These are phyloP conservation scores for Dexiosoma caninum DNA, from an alignment of 2,888 invertebrate genomes.

Conservation along the genomic window DNA sequence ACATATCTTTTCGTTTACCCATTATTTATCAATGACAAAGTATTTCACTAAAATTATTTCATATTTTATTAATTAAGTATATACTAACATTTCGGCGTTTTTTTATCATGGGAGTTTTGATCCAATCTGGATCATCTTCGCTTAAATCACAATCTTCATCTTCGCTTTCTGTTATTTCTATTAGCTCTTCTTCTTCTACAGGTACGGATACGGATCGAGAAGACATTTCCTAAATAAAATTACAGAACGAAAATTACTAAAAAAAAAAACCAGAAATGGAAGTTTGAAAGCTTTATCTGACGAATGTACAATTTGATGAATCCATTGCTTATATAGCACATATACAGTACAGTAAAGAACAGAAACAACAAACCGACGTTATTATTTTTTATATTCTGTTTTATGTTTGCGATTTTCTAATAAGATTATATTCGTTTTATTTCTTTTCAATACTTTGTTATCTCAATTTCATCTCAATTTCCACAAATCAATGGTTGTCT, in stretches of 20 bases:
- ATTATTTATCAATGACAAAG: slow-evolving; percentile 33
- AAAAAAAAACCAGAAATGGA: not conserved
- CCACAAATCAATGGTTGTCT: no score
- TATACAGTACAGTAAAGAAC: no score
- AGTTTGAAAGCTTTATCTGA: no score
- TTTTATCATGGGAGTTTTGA: slow-evolving; percentile 63
- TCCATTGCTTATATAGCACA: no score
- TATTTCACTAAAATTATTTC: not conserved
- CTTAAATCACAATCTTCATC: slow-evolving; percentile 10
- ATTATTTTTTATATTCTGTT: no score
- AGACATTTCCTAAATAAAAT: not conserved
- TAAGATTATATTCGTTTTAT: no score
- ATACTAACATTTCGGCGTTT: slow-evolving; percentile 56
- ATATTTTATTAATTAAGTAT: not conserved
- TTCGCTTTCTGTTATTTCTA: slow-evolving; percentile 48
- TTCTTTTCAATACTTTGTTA: no score
- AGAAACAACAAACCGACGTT: no score
- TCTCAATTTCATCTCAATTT: no score
- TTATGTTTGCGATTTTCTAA: no score
- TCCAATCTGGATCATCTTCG: slow-evolving; percentile 68
- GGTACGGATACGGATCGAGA: slow-evolving; percentile 15
- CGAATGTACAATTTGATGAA: no score
- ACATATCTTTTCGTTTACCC: slow-evolving; percentile 41
- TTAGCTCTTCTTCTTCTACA: slow-evolving; percentile 41
- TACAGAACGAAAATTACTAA: not conserved